These are phyloP conservation scores for Nomia melanderi DNA, from an alignment of 1,140 invertebrate species.

Conservation along the genomic window DNA sequence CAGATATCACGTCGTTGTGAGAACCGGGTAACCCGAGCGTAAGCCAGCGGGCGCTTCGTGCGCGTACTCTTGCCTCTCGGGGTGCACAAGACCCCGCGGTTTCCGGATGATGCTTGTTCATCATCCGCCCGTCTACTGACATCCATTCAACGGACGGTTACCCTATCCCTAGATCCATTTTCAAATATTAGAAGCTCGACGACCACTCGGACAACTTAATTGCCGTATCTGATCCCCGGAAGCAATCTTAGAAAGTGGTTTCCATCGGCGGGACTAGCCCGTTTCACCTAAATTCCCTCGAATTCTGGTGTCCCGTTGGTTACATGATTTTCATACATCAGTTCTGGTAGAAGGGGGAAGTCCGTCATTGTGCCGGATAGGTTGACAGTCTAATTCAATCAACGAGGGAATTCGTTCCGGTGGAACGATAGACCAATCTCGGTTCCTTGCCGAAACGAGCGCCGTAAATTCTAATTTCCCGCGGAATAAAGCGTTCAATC, in stretches of 20 bases:
- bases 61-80: not conserved
- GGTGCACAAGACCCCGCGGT: not conserved
- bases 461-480: not conserved
- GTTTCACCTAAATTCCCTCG: no score
- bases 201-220: not conserved
- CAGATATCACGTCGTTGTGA: slow-evolving; percentile 50
- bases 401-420: not conserved
- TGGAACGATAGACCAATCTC: not conserved
- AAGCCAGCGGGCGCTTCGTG: not conserved
- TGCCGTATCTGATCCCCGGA: no score
- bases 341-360: not conserved
- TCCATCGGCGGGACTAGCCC: no score
- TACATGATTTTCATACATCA: not conserved
- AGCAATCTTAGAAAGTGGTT: no score
- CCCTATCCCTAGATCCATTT: not conserved
- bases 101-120: not conserved
- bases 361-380: not conserved
- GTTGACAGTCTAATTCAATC: not conserved
- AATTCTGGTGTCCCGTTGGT: no score
- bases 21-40: slow-evolving; percentile 30
- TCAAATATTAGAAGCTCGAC: not conserved
- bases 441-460: not conserved
- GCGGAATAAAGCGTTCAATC: not conserved
- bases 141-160: not conserved
- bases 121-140: not conserved